Base-by-base conservation (phyloP, 1,140 invertebrate genomes). In the Drosophila malerkotliana region DNA sequence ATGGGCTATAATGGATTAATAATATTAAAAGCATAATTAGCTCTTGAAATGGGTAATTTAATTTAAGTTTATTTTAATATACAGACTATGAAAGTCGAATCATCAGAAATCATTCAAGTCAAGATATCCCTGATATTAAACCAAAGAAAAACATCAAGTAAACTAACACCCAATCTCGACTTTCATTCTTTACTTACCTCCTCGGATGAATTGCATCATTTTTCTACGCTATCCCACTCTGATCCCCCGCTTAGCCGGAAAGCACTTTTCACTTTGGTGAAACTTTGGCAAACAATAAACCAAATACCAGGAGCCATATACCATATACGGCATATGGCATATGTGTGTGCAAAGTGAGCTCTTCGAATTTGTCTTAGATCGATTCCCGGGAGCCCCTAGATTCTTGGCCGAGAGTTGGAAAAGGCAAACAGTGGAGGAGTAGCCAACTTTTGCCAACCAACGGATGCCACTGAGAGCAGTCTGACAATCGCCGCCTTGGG, bases 251-350 rank as follows among this genome's bases (percentile, higher is more conserved):
- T 64, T 69, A 69, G 14, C 12, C 26, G 8, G 30, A 39, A 18
- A 69, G 64, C 64, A 57, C 67, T 69, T 69, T 57, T 48, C 67
- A 69, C 63, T 69, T 69, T 56, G 63, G 21, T 28, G 41, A 69
- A 69, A 63, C 67, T 57, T 71, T 69, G 32, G 52, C 67, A 37
- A 71, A 57, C 67, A 69, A 57, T 69, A 68, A 69, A 69, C 51
- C 51, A 71, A 69, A 69, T 48, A 47, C 32, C 24, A 49, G 39
- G 12, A 41, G 9, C 30, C 21, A 26, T 21, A 21, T 21, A 21
- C 21, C 21, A 21, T 21, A 21, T 21, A 21, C 18, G n/a, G n/a
- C 18, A 18, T 18, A 18, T 18, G 7, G 24, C 21, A 26, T 37
- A 39, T 68, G 62, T 47, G 47, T 41, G 39, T 14, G 39, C 12